Evolutionary conservation across 2,888 invertebrate genomes (phyloP), one percentile per base, ranked within the genome.

Genomic region (Troglohyphantes excavatus): DNA sequence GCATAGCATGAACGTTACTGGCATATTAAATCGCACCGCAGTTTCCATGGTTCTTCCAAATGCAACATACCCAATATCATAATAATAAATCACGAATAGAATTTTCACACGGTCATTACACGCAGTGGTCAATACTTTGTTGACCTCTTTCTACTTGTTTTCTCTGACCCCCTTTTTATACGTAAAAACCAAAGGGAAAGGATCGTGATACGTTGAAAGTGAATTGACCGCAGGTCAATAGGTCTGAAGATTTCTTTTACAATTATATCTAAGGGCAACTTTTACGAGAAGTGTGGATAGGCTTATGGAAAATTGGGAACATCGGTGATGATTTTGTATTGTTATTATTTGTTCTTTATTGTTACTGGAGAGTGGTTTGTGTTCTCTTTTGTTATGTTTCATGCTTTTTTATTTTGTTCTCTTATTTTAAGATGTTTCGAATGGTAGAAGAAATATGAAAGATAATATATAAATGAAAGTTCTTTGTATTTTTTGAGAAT

Each of bases 91-190:
- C 17, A 17, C 46, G 1, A 5, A 53, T 13, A 53, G n/a, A 5
- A 53, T 53, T 53, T 53, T 53, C 53, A 53, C 53, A 53, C 53
- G 53, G 53, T n/a, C 53, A 17, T 9, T 33, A 33, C 33, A 33
- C 0, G n/a, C n/a, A 53, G 53, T n/a, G n/a, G n/a, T 53, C 53
- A 53, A 53, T n/a, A 53, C 53, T 17, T 53, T 53, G 13, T n/a
- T n/a, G n/a, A 53, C 53, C 53, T 17, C 53, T 53, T 53, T 53
- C 53, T n/a, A 53, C 53, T n/a, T n/a, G 53, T 53, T 53, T 53
- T 53, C 53, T 53, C 17, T 53, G 53, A 53, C 53, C 46, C 53
- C 13, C 13, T 53, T 53, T 53, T 17, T 5, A 53, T n/a, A 53
- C 13, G 13, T n/a, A 1, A n/a, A 6, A 53, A 53, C n/a, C 53